Conservation (phyloP, 2,888 invertebrate genomes). For the Anoncus sp. region DNA sequence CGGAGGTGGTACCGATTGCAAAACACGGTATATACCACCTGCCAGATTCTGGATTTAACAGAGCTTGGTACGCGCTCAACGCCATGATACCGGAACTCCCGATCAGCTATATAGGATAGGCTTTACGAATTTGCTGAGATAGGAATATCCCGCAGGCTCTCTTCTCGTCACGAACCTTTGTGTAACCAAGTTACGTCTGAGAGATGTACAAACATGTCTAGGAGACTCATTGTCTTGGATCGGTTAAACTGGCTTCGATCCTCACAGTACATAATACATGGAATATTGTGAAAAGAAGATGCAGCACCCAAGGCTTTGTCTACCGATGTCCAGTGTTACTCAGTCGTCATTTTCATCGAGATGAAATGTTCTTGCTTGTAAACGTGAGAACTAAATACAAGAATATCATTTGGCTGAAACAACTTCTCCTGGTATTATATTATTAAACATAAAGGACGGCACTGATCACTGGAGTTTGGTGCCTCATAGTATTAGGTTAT, state of each 20-base stretch:
- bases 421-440: not conserved
- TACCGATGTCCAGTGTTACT: not conserved
- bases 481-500: conserved; percentile 6
- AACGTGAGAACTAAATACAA: not conserved
- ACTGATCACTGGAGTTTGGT: conserved; percentile 27
- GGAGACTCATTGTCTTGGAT: conserved; percentile 28
- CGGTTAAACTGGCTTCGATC: conserved; percentile 2
- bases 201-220: conserved; percentile 38
- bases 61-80: conserved; percentile 2
- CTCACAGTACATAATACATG: not conserved
- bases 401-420: not conserved
- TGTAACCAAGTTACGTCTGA: conserved; percentile 35
- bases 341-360: not conserved
- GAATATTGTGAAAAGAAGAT: not conserved
- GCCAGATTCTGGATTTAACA: conserved; percentile 9
- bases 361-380: not conserved
- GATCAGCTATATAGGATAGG: conserved; percentile 39
- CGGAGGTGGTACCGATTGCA: conserved; percentile 10
- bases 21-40: conserved; percentile 16
- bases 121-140: conserved; percentile 14
- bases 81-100: conserved; percentile 30
- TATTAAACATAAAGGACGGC: not conserved
- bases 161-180: conserved; percentile 52
- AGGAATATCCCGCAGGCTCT: conserved; percentile 40
- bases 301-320: not conserved